Conservation (phyloP, 2,113 vertebrate species). For the Hippolais icterina region DNA sequence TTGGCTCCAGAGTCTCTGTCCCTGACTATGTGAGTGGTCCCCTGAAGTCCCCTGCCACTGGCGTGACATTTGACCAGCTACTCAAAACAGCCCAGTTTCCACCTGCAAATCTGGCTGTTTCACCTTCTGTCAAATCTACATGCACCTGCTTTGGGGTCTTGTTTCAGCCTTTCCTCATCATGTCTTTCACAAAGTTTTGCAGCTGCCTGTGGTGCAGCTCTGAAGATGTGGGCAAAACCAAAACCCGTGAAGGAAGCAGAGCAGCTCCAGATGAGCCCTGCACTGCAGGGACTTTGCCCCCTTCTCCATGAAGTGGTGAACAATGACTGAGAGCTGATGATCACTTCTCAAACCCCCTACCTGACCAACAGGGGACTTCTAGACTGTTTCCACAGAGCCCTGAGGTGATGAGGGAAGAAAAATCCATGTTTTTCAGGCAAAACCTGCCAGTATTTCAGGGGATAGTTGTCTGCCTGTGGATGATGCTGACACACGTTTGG, state of each 20-base stretch:
- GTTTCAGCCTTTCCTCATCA: not conserved
- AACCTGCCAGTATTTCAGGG: not conserved
- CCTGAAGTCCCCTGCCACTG: not conserved
- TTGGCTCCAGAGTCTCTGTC: not conserved
- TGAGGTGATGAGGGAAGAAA: not conserved
- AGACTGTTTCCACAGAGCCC: not conserved
- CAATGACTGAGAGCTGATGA: not conserved
- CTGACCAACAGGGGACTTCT: not conserved
- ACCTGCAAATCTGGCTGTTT: not conserved
- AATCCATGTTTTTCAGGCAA: not conserved
- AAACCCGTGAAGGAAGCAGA: not conserved
- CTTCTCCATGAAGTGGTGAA: not conserved
- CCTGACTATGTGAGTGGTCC: accelerated
- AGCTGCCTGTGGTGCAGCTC: accelerated
- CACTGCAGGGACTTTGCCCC: not conserved
- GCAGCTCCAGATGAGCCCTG: not conserved
- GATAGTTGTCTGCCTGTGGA: not conserved
- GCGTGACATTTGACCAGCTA: not conserved
- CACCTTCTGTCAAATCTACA: not conserved
- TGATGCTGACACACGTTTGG: not conserved
- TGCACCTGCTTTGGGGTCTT: not conserved
- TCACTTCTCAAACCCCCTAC: not conserved
- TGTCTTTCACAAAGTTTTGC: not conserved
- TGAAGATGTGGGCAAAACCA: not conserved
- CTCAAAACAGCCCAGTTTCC: not conserved